These are phyloP conservation scores for Zenarchopterus dispar DNA, from an alignment of 2,797 vertebrate genomes.

Conservation along the genomic window DNA sequence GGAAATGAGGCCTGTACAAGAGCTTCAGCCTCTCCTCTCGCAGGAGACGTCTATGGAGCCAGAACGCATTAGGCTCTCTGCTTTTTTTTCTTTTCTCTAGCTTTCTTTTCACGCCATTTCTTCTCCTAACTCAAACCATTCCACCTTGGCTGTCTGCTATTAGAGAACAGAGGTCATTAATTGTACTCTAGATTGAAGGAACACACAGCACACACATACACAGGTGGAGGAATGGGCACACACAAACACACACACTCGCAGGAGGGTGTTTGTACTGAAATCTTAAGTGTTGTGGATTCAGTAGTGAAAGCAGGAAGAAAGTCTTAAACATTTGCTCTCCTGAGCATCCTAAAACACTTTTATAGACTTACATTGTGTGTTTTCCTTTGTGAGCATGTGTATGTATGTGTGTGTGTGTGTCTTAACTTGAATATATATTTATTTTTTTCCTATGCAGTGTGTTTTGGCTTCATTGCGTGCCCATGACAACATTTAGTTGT, in stretches of 20 bases:
- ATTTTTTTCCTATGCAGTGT: conserved; percentile 50
- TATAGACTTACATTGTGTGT: conserved; percentile 79
- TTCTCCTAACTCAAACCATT: conserved; percentile 78
- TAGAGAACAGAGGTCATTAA: conserved; percentile 68
- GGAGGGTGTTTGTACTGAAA: conserved; percentile 67
- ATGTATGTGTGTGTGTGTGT: conserved; percentile 16
- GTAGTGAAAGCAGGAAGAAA: conserved; percentile 77
- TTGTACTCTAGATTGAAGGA: conserved; percentile 59
- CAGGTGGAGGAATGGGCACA: conserved; percentile 26
- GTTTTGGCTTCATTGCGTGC: conserved; percentile 71
- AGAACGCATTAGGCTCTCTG: conserved; percentile 46
- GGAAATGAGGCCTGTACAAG: conserved; percentile 62
- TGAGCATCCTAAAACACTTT: conserved; percentile 79
- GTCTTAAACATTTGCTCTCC: conserved; percentile 76
- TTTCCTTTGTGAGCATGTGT: conserved; percentile 43
- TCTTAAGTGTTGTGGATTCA: conserved; percentile 70
- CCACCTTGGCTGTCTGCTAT: conserved; percentile 65
- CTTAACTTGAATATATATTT: conserved; percentile 26
- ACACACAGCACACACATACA: conserved; percentile 32
- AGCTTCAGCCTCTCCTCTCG: conserved; percentile 51
- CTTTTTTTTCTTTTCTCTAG: conserved; percentile 23
- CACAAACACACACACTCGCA: conserved; percentile 5
- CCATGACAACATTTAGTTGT: conserved; percentile 69
- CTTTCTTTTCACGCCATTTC: conserved; percentile 74
- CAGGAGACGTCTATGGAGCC: conserved; percentile 64